A percentile compares a stretch with the other conserved stretches of the same genome.
These are phyloP conservation scores for Crypturellus tataupa DNA, from an alignment of 2,797 vertebrate species.

Conservation along the genomic window DNA sequence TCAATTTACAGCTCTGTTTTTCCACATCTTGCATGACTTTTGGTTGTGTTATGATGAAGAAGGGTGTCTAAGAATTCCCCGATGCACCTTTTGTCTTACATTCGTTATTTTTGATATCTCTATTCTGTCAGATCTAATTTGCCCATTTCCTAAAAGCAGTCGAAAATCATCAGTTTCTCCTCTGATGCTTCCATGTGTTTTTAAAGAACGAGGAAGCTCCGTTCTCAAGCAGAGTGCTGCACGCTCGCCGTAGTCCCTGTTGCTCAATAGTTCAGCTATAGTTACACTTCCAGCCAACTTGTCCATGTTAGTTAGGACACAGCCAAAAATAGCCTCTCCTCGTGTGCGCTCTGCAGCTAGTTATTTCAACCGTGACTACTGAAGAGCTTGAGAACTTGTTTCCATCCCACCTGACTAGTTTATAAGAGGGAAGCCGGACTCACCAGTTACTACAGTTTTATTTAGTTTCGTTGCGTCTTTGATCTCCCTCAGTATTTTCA, in stretches of 20 bases:
- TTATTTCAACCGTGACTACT: constrained; percentile 24
- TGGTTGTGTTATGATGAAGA: constrained; percentile 38
- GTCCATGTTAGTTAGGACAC: not conserved
- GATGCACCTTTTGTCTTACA: constrained; percentile 2
- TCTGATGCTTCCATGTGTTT: not conserved
- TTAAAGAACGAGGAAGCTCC: not conserved
- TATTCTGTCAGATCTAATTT: constrained; percentile 15
- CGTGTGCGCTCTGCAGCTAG: not conserved
- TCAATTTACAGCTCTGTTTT: not conserved
- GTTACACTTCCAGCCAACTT: not conserved
- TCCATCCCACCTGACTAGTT: constrained; percentile 3
- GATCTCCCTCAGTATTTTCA: not conserved
- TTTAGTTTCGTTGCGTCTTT: not conserved
- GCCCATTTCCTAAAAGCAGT: not conserved
- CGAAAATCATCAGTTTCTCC: not conserved
- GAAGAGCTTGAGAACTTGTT: constrained; percentile 17
- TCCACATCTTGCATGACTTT: not conserved
- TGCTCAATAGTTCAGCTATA: not conserved
- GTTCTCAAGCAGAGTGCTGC: not conserved
- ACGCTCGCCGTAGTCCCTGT: not conserved
- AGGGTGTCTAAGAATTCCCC: constrained; percentile 22
- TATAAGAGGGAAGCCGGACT: not conserved
- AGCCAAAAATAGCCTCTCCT: constrained; percentile 19
- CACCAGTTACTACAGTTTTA: not conserved
- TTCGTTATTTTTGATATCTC: not conserved